Base-by-base conservation (phyloP, 2,113 vertebrate genomes). In the Catharus fuscescens region DNA sequence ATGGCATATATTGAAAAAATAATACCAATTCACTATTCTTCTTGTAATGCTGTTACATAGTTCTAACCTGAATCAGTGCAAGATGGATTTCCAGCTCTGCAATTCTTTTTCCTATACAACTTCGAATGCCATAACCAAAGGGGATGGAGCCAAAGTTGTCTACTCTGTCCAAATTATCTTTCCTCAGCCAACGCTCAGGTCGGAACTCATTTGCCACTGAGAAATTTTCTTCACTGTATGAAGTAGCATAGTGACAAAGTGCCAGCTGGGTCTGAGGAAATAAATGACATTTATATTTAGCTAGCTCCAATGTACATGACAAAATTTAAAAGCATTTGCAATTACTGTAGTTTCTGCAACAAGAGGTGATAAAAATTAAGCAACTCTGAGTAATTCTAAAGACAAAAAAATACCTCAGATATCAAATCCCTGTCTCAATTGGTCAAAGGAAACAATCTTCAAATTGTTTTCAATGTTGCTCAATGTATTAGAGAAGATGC, bases 101-200 rank as follows among this genome's bases (percentile, higher is more conserved):
- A 45, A 99, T 97, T 96, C 99, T 98, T 94, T 96, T 98, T 79
- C 99, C 99, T 14, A 99, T 98, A 91, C 99, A 99, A 90, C 99
- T 99, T 88, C 99, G 98, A 92, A 99, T 98, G 47, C 99, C 99
- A 4, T 99, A 98, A 74, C 99, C 99, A 77, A 99, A 99, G 24
- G 99, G 99, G 96, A 99, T 99, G 8, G 99, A 99, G 90, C 99
- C 99, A 84, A 99, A 99, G 96, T 99, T 99, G 85, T 99, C 99
- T 2, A 99, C 98, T 29, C 98, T 98, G 96, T 98, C 98, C 38
- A 97, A 96, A 79, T 93, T 69, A 54, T 98, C 98, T 94, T 98
- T 98, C 47, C 98, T 96, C 88, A 99, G 95, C 99, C 99, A 99
- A 73, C 98, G 99, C 38, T 98, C 98, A 0, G 99, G 99, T 59